phyloP scores from a whole-genome alignment of 2,113 vertebrate genomes.

The Leucoraja erinaceus region DNA sequence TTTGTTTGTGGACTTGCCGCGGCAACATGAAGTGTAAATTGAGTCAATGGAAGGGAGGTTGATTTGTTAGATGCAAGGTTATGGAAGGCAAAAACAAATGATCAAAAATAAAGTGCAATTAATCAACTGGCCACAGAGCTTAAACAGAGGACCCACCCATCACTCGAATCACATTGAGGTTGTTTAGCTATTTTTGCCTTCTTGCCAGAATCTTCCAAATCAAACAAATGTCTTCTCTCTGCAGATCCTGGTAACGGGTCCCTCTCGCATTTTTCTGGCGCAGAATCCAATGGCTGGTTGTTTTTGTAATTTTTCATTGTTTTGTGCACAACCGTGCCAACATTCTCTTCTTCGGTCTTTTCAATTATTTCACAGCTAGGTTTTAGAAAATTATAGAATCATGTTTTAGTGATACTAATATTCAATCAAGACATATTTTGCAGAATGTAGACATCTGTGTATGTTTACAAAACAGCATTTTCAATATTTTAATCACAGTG shows the following conservation, averaged over 20 bases:
- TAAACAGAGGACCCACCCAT: background rate
- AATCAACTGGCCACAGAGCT: background rate
- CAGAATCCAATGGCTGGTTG: too few species aligned
- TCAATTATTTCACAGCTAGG: background rate
- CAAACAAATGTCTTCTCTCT: background rate
- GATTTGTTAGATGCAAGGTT: too few species aligned
- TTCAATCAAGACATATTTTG: background rate
- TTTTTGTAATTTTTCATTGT: background rate
- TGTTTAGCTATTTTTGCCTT: background rate
- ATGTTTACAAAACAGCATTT: too few species aligned
- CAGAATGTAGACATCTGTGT: background rate
- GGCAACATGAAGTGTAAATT: too few species aligned
- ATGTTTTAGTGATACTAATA: background rate
- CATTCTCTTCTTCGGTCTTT: background rate
- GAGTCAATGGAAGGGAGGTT: too few species aligned
- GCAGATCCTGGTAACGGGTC: background rate
- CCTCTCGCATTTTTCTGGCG: background rate
- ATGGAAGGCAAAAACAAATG: too few species aligned
- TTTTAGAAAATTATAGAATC: background rate
- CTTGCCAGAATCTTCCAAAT: too few species aligned
- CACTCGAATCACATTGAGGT: too few species aligned
- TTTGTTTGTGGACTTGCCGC: too few species aligned
- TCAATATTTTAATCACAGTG: too few species aligned
- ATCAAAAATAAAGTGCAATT: too few species aligned
- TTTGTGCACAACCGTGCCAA: background rate